phyloP scores from a whole-genome alignment of 2,113 vertebrate genomes.

The Asarcornis scutulata region DNA sequence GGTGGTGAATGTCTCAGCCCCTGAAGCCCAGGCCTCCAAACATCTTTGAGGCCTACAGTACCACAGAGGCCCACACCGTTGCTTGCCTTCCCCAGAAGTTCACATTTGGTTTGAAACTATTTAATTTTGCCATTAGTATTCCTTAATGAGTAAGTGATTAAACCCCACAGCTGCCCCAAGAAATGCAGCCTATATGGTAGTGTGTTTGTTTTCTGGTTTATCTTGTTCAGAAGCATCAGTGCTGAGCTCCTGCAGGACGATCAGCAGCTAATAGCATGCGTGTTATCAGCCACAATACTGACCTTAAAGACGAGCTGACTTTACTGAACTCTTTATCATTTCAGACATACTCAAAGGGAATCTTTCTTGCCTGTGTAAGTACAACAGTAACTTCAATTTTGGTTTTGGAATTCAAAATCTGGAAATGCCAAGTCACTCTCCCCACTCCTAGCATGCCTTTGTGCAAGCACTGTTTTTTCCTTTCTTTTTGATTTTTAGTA shows the following conservation, averaged over 20 bases:
- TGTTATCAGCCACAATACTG: neutral
- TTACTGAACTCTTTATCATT: neutral
- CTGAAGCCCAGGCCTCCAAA: neutral
- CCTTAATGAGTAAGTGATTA: neutral
- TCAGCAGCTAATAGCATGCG: neutral
- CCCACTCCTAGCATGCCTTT: neutral
- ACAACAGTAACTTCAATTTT: neutral
- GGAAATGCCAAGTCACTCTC: neutral
- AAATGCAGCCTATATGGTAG: neutral
- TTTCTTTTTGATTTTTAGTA: neutral
- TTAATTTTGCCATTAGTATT: neutral
- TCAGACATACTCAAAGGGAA: neutral
- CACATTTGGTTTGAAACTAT: neutral
- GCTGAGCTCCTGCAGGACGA: neutral
- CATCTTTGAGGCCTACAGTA: neutral
- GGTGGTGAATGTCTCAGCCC: neutral
- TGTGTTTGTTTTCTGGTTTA: neutral
- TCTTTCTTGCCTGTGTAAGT: neutral
- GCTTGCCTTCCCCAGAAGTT: neutral
- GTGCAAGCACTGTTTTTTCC: neutral
- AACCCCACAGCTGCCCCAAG: neutral
- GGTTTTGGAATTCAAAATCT: neutral
- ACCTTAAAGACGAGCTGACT: neutral
- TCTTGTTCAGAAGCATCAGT: neutral
- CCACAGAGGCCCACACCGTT: neutral